A percentile compares a stretch with the other conserved stretches of the same genome.
Evolutionary conservation across 1,140 invertebrate species (phyloP).

Genomic region (Cephus cinctus): DNA sequence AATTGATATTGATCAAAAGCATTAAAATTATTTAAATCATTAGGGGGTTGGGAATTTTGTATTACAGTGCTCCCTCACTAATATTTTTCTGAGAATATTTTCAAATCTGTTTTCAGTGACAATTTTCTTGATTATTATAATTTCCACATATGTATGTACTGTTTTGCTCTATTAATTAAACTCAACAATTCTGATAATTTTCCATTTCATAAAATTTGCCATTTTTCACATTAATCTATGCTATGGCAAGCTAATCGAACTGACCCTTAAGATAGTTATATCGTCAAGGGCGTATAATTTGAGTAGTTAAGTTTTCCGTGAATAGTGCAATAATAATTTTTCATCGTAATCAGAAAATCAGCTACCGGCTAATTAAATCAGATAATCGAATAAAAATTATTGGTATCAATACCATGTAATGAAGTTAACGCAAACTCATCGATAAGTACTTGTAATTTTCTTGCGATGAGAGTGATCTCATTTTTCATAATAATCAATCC

Average conservation of each 20-base stretch:
- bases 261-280: neutral
- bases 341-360: too few species aligned
- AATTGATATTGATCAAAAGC: neutral
- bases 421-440: too few species aligned
- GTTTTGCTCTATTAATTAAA: neutral
- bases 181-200: neutral
- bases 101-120: neutral
- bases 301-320: neutral
- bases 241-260: neutral
- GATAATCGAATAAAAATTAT: neutral
- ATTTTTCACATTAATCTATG: neutral
- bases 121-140: neutral
- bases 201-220: neutral
- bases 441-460: too few species aligned
- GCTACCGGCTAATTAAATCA: too few species aligned
- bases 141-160: neutral
- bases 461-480: slow-evolving; percentile 4
- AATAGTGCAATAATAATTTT: too few species aligned
- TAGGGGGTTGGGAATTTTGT: neutral
- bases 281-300: neutral
- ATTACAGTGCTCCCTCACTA: too few species aligned
- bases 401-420: too few species aligned
- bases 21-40: neutral
- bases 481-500: neutral
- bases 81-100: neutral